Percentiles rank a stretch among this genome's conserved stretches.
Conservation (phyloP, 2,888 invertebrate species). For the Lucinisca nassula region DNA sequence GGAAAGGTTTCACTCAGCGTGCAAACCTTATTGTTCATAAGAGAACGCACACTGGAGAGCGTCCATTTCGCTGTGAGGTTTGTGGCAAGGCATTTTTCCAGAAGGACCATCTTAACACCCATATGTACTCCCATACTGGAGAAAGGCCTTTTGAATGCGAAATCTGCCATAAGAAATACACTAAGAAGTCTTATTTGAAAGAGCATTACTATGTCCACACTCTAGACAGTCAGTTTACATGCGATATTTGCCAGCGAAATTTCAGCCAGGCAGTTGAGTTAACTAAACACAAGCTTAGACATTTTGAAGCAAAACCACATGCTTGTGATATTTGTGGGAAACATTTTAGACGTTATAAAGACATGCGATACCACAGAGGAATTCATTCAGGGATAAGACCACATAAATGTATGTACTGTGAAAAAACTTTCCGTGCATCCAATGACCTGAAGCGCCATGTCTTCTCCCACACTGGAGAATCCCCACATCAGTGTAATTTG, state of each 20-base stretch:
- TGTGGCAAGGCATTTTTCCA: background rate
- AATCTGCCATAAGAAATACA: background rate
- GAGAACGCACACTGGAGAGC: background rate
- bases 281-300: background rate
- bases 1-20: background rate
- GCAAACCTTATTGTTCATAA: background rate
- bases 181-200: background rate
- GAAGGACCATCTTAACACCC: background rate
- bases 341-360: background rate
- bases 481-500: background rate
- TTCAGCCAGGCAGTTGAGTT: background rate
- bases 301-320: background rate
- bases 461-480: background rate
- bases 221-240: background rate
- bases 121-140: background rate
- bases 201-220: background rate
- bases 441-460: background rate
- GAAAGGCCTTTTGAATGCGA: background rate
- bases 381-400: background rate
- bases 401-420: background rate
- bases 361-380: background rate
- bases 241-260: background rate
- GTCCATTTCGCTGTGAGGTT: background rate
- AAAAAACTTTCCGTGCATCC: background rate
- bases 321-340: background rate